phyloP scores from a whole-genome alignment of 2,888 invertebrate species.

The Sturmia bella region DNA sequence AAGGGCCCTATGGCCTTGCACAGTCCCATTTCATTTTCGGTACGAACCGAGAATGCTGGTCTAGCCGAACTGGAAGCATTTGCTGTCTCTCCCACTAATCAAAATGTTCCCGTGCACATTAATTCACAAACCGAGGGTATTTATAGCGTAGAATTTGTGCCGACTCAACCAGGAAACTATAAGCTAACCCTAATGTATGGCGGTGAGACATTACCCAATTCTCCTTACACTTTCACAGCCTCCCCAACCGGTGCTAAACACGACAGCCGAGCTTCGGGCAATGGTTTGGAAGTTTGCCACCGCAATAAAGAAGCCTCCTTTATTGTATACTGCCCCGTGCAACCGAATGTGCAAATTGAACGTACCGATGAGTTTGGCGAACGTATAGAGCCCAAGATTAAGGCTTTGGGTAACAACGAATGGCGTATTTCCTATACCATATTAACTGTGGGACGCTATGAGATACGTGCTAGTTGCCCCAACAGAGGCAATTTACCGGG shows the following conservation, averaged over 20 bases:
- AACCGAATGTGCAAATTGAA: conserved; percentile 86
- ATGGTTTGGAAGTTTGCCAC: conserved; percentile 87
- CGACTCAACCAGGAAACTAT: conserved; percentile 89
- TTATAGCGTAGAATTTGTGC: conserved; percentile 91
- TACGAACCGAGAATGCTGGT: conserved; percentile 91
- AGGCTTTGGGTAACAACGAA: conserved; percentile 86
- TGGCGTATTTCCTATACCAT: conserved; percentile 96
- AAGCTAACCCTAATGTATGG: conserved; percentile 87
- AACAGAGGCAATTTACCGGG: conserved; percentile 86
- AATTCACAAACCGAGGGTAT: conserved; percentile 86
- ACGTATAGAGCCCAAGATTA: conserved; percentile 81
- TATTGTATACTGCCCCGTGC: conserved; percentile 83
- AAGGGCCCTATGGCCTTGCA: conserved; percentile 90
- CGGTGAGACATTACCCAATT: conserved; percentile 84
- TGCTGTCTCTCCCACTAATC: conserved; percentile 93
- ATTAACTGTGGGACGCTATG: conserved; percentile 94
- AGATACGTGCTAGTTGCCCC: conserved; percentile 89
- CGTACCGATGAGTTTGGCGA: conserved; percentile 81
- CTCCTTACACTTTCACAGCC: conserved; percentile 84
- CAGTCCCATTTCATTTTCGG: conserved; percentile 92
- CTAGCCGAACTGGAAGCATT: conserved; percentile 93
- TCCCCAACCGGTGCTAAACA: conserved; percentile 84
- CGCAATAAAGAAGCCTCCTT: conserved; percentile 88
- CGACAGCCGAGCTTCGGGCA: conserved; percentile 85
- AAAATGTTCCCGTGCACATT: conserved; percentile 91